Percentiles rank a stretch among this genome's conserved stretches.
Evolutionary conservation across 2,797 vertebrate genomes (phyloP).

Genomic region (Phoeniculus purpureus): DNA sequence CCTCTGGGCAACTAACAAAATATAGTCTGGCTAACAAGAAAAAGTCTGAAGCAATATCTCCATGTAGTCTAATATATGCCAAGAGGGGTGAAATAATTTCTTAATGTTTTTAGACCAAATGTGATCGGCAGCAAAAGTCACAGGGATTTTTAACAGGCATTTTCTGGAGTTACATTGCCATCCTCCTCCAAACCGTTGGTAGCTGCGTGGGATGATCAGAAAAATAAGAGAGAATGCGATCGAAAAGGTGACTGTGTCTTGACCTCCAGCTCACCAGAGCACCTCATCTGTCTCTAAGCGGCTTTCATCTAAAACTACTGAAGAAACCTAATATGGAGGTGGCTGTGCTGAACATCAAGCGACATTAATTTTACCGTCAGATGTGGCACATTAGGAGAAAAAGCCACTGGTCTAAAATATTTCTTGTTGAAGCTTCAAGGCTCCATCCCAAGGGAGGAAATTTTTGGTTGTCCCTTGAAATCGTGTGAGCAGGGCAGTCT

Average conservation of each 20-base stretch:
- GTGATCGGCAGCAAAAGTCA: slow-evolving; percentile 32
- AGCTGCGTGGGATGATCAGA: slow-evolving; percentile 31
- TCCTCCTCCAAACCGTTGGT: slow-evolving; percentile 1
- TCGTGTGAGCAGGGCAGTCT: background rate
- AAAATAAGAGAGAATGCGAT: background rate
- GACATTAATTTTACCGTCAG: background rate
- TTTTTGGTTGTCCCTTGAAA: background rate
- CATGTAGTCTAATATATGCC: slow-evolving; percentile 37
- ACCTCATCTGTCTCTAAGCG: background rate
- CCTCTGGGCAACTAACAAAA: slow-evolving; percentile 52
- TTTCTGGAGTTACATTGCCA: background rate
- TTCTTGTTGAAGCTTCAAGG: background rate
- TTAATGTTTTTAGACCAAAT: slow-evolving; percentile 38
- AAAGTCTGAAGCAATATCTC: background rate
- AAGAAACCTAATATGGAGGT: background rate
- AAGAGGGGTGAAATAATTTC: slow-evolving; percentile 31
- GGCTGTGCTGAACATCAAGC: background rate
- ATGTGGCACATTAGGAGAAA: slow-evolving; percentile 3
- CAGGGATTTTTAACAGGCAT: slow-evolving; percentile 34
- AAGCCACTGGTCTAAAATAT: background rate
- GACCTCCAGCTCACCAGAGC: slow-evolving; percentile 20
- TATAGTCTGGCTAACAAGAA: background rate
- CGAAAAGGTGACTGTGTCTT: slow-evolving; percentile 17
- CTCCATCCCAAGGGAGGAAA: background rate
- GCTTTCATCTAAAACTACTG: slow-evolving; percentile 32